Evolutionary conservation across 2,113 vertebrate genomes (phyloP).

Genomic region (Alexandromys fortis): DNA sequence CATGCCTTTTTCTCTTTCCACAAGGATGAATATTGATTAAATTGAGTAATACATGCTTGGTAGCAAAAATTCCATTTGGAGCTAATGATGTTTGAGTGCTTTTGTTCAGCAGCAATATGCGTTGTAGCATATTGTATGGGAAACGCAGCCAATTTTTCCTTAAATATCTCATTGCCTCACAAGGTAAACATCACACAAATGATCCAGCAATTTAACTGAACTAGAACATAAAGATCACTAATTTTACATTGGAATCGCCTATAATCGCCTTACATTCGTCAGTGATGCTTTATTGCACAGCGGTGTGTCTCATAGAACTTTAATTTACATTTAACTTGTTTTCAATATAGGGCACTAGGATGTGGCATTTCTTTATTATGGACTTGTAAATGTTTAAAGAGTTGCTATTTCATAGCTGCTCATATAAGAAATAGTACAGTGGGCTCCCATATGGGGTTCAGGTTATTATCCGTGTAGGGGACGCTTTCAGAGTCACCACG

Average conservation of each 20-base stretch:
- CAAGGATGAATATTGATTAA: slow-evolving; percentile 24
- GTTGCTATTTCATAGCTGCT: slow-evolving; percentile 23
- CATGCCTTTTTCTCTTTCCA: slow-evolving; percentile 1
- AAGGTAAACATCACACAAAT: slow-evolving; percentile 35
- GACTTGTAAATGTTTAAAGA: background rate
- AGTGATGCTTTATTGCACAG: background rate
- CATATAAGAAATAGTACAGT: slow-evolving; percentile 21
- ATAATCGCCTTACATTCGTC: slow-evolving; percentile 47
- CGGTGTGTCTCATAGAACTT: slow-evolving; percentile 4
- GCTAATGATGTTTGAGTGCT: slow-evolving; percentile 37
- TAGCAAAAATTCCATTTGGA: slow-evolving; percentile 31
- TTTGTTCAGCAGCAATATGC: slow-evolving; percentile 7
- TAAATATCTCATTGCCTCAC: slow-evolving; percentile 49
- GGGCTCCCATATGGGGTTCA: background rate
- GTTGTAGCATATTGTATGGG: background rate
- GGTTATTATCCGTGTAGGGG: background rate
- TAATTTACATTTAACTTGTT: slow-evolving; percentile 38
- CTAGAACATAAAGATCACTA: slow-evolving; percentile 25
- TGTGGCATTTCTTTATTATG: background rate
- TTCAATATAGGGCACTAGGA: background rate
- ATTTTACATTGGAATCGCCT: slow-evolving; percentile 46
- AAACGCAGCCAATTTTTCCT: slow-evolving; percentile 44
- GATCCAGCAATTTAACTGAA: slow-evolving; percentile 38
- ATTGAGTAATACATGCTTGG: slow-evolving; percentile 19
- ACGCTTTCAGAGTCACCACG: background rate